These are phyloP conservation scores for Tethya wilhelma DNA, from an alignment of 37 sponge, comb jelly and placozoan species.

Conservation along the genomic window DNA sequence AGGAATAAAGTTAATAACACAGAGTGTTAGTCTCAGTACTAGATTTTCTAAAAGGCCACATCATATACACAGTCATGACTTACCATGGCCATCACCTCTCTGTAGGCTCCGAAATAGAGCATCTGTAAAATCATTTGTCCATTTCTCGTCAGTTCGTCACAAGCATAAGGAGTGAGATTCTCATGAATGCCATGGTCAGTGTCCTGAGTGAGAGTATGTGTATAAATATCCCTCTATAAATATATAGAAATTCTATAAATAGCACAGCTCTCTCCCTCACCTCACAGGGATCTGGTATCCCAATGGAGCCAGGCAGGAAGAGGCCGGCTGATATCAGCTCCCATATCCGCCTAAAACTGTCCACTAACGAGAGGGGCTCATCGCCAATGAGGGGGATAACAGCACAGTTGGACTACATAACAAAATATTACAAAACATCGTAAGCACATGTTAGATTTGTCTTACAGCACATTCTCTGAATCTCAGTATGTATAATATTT, in stretches of 20 bases:
- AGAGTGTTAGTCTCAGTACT: too few species aligned
- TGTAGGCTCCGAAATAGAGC: slow-evolving; percentile 82
- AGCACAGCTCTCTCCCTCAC: slow-evolving; percentile 22
- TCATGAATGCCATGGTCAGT: slow-evolving; percentile 63
- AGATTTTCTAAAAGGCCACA: not conserved
- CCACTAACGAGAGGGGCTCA: slow-evolving; percentile 54
- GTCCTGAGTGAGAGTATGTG: slow-evolving; percentile 61
- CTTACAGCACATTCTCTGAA: too few species aligned
- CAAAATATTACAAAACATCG: not conserved
- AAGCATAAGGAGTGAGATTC: slow-evolving; percentile 47
- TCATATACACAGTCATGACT: not conserved
- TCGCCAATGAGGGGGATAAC: slow-evolving; percentile 62
- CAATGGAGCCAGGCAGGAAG: slow-evolving; percentile 88
- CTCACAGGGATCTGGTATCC: slow-evolving; percentile 94
- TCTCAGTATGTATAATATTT: too few species aligned
- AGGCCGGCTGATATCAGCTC: slow-evolving; percentile 87
- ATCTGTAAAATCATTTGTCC: slow-evolving; percentile 85
- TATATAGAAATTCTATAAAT: not conserved
- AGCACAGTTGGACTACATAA: slow-evolving; percentile 51
- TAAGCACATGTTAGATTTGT: not conserved
- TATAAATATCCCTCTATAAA: too few species aligned
- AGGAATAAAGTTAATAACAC: too few species aligned
- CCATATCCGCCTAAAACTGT: slow-evolving; percentile 71
- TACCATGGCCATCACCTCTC: slow-evolving; percentile 75
- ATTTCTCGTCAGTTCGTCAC: slow-evolving; percentile 86